These are phyloP conservation scores for Aphelinus certus DNA, from an alignment of 1,140 invertebrate species.

Conservation along the genomic window DNA sequence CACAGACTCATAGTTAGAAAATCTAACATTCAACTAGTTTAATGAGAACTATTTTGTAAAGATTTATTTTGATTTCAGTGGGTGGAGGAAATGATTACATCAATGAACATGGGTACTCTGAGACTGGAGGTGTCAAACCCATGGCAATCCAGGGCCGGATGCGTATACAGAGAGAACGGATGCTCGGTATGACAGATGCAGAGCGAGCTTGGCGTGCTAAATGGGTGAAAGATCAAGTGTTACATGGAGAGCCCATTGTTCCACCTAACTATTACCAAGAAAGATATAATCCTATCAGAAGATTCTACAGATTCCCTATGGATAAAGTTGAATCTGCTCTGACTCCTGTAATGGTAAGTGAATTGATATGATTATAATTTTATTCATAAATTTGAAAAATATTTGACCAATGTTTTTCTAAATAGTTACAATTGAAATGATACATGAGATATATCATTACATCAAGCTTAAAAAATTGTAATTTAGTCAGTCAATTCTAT, in stretches of 20 bases:
- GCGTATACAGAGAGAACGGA: constrained; percentile 77
- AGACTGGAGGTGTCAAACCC: constrained; percentile 72
- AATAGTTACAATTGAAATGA: too few species aligned
- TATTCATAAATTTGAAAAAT: not conserved
- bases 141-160: constrained; percentile 81
- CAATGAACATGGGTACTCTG: constrained; percentile 46
- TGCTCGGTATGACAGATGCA: constrained; percentile 82
- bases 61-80: constrained; percentile 26
- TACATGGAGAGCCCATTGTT: constrained; percentile 76
- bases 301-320: constrained; percentile 78
- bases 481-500: too few species aligned
- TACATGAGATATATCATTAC: too few species aligned
- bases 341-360: constrained; percentile 70
- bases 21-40: too few species aligned
- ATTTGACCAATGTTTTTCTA: too few species aligned
- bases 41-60: not conserved
- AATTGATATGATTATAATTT: not conserved
- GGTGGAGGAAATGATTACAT: not conserved
- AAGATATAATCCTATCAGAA: constrained; percentile 80
- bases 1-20: too few species aligned
- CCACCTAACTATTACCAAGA: constrained; percentile 73
- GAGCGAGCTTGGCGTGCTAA: constrained; percentile 84
- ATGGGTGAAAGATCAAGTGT: constrained; percentile 83
- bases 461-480: too few species aligned
- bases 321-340: constrained; percentile 71